A percentile compares a stretch with the other conserved stretches of the same genome.
Evolutionary conservation across 2,888 invertebrate genomes (phyloP).

Genomic region (Quadroppia sp.): DNA sequence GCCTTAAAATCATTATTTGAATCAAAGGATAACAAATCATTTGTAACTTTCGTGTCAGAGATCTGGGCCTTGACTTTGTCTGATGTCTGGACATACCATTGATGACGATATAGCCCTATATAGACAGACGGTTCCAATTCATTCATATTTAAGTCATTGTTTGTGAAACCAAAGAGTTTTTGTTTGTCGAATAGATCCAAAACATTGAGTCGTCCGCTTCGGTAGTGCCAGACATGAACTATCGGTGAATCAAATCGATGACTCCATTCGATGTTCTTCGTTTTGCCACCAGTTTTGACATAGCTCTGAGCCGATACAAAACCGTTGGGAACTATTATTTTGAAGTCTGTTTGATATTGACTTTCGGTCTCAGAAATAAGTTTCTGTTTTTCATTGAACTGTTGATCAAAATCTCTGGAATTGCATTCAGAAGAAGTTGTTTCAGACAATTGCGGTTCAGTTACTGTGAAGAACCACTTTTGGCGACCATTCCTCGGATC

Average conservation of each 20-base stretch:
- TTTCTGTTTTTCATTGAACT: slow-evolving; percentile 43
- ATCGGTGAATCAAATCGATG: slow-evolving; percentile 75
- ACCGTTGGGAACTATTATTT: slow-evolving; percentile 48
- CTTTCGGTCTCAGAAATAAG: slow-evolving; percentile 53
- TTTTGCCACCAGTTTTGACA: slow-evolving; percentile 53
- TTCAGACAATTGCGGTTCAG: slow-evolving; percentile 56
- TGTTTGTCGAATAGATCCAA: slow-evolving; percentile 66
- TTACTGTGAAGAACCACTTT: slow-evolving; percentile 96
- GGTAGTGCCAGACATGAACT: slow-evolving; percentile 79
- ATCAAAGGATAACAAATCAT: slow-evolving; percentile 12
- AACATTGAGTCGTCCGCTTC: slow-evolving; percentile 62
- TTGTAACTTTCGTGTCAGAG: not conserved
- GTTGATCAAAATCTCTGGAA: slow-evolving; percentile 10
- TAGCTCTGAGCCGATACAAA: slow-evolving; percentile 56
- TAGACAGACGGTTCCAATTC: slow-evolving; percentile 36
- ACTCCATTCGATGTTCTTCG: slow-evolving; percentile 13
- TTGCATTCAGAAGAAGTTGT: slow-evolving; percentile 41
- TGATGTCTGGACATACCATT: slow-evolving; percentile 43
- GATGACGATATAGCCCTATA: slow-evolving; percentile 37
- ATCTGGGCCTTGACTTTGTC: not conserved
- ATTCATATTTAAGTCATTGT: not conserved
- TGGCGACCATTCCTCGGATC: slow-evolving; percentile 80
- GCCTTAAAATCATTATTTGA: not conserved
- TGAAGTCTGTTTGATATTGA: slow-evolving; percentile 42
- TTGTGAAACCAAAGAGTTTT: slow-evolving; percentile 19